Evolutionary conservation across 2,888 invertebrate species (phyloP).

Genomic region (Nysson spinosus): DNA sequence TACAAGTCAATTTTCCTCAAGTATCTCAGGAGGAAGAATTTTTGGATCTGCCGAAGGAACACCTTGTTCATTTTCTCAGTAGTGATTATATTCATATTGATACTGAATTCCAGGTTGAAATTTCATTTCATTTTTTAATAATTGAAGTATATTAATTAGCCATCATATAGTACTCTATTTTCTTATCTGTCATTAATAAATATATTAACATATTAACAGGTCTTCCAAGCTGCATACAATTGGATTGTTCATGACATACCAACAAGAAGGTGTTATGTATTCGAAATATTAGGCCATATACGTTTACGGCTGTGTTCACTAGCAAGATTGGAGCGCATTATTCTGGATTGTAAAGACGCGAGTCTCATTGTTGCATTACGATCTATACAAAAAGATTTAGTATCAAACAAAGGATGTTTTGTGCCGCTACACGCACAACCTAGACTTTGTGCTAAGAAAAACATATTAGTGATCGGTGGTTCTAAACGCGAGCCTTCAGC

Average conservation of each 20-base stretch:
- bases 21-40: conserved; percentile 91
- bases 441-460: conserved; percentile 90
- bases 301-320: conserved; percentile 90
- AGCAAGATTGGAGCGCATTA: conserved; percentile 86
- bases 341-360: conserved; percentile 88
- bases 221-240: conserved; percentile 89
- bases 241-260: conserved; percentile 92
- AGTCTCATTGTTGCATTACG: conserved; percentile 89
- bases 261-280: conserved; percentile 88
- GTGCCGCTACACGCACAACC: conserved; percentile 88
- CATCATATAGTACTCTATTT: not conserved
- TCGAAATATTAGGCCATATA: conserved; percentile 90
- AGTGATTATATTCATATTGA: conserved; percentile 93
- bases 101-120: conserved; percentile 92
- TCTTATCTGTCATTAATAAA: not conserved
- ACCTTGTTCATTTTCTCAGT: conserved; percentile 86
- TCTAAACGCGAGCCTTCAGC: conserved; percentile 87
- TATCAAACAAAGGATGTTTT: conserved; percentile 86
- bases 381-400: conserved; percentile 88
- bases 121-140: conserved; percentile 6
- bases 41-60: conserved; percentile 87
- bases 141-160: not conserved
- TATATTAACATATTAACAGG: conserved; percentile 76
- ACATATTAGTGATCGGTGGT: conserved; percentile 93
- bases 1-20: conserved; percentile 90